Conservation (phyloP, 2,797 vertebrate species). For the Tauraco hartlaubi region DNA sequence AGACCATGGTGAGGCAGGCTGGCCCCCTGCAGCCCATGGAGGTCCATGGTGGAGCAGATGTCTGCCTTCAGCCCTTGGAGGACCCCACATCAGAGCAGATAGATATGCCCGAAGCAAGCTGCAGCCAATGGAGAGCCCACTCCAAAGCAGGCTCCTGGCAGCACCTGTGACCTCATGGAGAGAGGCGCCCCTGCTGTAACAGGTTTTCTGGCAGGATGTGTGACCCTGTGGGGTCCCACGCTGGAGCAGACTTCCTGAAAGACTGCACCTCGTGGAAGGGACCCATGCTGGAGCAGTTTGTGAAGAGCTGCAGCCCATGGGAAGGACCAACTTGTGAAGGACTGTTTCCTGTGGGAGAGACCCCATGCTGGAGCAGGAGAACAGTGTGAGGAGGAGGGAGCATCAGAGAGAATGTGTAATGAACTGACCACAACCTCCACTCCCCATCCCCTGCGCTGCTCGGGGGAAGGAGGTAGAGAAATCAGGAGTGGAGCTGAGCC, state of each 20-base stretch:
- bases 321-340: too few species aligned
- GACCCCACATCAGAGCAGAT: too few species aligned
- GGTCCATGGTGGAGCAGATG: background rate
- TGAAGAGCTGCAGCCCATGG: too few species aligned
- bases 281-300: background rate
- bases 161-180: fast-evolving
- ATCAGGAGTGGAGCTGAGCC: background rate
- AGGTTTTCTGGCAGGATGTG: background rate
- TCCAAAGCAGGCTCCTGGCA: background rate
- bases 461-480: fast-evolving
- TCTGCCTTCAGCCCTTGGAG: background rate
- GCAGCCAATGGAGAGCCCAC: background rate
- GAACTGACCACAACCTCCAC: background rate
- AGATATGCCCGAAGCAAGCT: background rate
- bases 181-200: background rate
- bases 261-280: background rate
- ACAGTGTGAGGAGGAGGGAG: too few species aligned
- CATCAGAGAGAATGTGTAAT: too few species aligned
- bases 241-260: background rate
- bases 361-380: too few species aligned
- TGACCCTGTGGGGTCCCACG: background rate
- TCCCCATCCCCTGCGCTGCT: background rate
- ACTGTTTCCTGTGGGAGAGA: too few species aligned
- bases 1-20: background rate
- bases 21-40: background rate